Evolutionary conservation across 2,888 invertebrate genomes (phyloP).

Genomic region (Trachelus iudaicus): DNA sequence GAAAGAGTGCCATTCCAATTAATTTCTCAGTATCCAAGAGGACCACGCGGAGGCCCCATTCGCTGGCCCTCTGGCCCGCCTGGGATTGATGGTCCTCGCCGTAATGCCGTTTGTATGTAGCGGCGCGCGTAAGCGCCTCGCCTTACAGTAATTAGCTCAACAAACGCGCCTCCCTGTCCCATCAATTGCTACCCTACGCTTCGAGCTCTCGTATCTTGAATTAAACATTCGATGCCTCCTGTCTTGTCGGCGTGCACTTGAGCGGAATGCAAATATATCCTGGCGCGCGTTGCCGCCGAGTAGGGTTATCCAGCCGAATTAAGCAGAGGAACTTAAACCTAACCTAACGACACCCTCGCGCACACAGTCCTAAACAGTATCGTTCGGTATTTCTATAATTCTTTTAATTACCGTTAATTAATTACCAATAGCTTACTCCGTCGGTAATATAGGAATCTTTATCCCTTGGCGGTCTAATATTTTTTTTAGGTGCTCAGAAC

Average conservation of each 20-base stretch:
- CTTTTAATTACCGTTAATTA: background rate
- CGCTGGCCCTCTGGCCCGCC: slow-evolving; percentile 22
- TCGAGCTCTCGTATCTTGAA: slow-evolving; percentile 56
- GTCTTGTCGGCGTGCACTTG: slow-evolving; percentile 60
- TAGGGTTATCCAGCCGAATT: background rate
- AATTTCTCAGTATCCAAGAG: background rate
- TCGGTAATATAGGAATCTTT: background rate
- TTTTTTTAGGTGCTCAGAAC: background rate
- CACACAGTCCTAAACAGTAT: background rate
- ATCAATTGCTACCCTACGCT: slow-evolving; percentile 64
- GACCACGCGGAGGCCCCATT: background rate
- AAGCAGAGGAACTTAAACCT: background rate
- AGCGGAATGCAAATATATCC: slow-evolving; percentile 55
- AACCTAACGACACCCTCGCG: background rate
- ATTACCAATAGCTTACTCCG: background rate
- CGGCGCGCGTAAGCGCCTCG: slow-evolving; percentile 64
- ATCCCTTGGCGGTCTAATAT: background rate
- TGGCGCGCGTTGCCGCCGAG: background rate
- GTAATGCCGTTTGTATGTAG: slow-evolving; percentile 66
- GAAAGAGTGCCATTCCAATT: background rate
- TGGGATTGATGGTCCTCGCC: slow-evolving; percentile 62
- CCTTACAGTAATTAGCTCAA: slow-evolving; percentile 66
- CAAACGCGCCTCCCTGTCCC: slow-evolving; percentile 65
- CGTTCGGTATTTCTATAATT: background rate
- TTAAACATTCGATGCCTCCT: slow-evolving; percentile 65